These are phyloP conservation scores for Zaprionus capensis DNA, from an alignment of 1,140 invertebrate species.

Conservation along the genomic window DNA sequence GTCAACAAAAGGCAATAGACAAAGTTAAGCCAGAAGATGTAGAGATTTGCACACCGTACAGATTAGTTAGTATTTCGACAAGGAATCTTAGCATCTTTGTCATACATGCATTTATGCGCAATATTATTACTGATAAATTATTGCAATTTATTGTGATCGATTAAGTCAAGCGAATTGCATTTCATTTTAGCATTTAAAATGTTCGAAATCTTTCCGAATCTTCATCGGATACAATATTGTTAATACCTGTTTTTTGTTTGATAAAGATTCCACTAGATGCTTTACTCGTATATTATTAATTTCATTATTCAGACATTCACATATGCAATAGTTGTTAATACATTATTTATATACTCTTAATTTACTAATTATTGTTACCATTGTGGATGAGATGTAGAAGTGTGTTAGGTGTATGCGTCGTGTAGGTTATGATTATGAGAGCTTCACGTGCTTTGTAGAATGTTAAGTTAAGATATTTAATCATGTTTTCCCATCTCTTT, in stretches of 20 bases:
- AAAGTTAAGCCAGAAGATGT: slow-evolving; percentile 25
- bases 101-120: neutral
- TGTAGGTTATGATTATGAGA: slow-evolving; percentile 51
- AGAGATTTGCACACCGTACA: slow-evolving; percentile 38
- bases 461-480: slow-evolving; percentile 28
- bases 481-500: neutral
- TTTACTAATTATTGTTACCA: slow-evolving; percentile 82
- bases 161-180: slow-evolving; percentile 4
- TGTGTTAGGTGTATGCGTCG: slow-evolving; percentile 45
- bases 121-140: slow-evolving; percentile 14
- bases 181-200: slow-evolving; percentile 6
- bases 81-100: neutral
- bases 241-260: slow-evolving; percentile 48
- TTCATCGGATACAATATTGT: slow-evolving; percentile 11
- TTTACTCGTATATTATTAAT: slow-evolving; percentile 49
- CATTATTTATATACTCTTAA: slow-evolving; percentile 66
- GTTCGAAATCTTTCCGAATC: neutral
- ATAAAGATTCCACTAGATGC: slow-evolving; percentile 40
- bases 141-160: slow-evolving; percentile 8
- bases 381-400: slow-evolving; percentile 80
- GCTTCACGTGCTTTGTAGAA: slow-evolving; percentile 44
- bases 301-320: slow-evolving; percentile 66
- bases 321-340: slow-evolving; percentile 55
- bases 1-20: neutral
- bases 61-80: neutral